Percentiles rank a stretch among this genome's conserved stretches.
Evolutionary conservation across 2,797 vertebrate species (phyloP).

Genomic region (Onychomys arenicola): DNA sequence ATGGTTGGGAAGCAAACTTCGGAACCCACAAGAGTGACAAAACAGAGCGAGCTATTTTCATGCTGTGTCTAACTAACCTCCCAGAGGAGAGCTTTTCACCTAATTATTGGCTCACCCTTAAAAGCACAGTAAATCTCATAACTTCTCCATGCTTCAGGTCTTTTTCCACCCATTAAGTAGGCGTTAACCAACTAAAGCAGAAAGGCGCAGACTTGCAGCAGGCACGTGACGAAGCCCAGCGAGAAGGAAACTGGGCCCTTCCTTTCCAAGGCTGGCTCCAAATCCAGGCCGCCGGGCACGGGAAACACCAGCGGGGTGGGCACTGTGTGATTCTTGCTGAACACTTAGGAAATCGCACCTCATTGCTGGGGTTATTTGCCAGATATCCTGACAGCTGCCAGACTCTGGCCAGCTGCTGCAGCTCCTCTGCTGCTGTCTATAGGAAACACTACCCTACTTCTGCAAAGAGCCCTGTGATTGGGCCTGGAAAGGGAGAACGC

Average conservation of each 20-base stretch:
- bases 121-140: constrained; percentile 38
- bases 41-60: constrained; percentile 28
- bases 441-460: background rate
- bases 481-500: rapidly evolving
- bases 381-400: background rate
- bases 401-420: background rate
- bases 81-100: constrained; percentile 39
- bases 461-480: background rate
- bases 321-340: background rate
- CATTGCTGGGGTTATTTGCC: background rate
- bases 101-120: constrained; percentile 18
- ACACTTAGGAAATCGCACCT: background rate
- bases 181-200: constrained; percentile 1
- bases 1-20: background rate
- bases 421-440: background rate
- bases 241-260: background rate
- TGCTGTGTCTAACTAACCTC: background rate
- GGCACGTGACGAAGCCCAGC: background rate
- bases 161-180: constrained; percentile 54
- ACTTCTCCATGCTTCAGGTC: constrained; percentile 42
- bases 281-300: background rate
- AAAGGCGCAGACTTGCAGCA: background rate
- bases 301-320: background rate
- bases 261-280: background rate
- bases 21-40: background rate